Evolutionary conservation across 2,797 vertebrate species (phyloP).

Genomic region (Chloroceryle inda): DNA sequence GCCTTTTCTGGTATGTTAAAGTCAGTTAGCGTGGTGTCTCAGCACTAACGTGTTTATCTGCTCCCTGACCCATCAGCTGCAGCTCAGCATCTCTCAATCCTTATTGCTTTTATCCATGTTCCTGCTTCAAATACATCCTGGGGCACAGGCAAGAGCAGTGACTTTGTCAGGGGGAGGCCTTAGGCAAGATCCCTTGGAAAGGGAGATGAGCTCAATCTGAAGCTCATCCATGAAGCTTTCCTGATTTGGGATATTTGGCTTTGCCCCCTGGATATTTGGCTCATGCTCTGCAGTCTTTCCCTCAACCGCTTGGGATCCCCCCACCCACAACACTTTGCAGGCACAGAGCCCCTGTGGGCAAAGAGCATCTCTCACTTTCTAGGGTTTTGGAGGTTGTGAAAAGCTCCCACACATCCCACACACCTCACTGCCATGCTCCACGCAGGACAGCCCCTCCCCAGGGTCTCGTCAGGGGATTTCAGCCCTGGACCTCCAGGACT

Average conservation of each 20-base stretch:
- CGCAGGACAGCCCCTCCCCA: accelerated
- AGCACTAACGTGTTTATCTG: neutral
- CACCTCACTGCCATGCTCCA: accelerated
- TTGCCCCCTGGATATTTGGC: neutral
- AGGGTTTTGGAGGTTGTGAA: neutral
- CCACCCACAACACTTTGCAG: neutral
- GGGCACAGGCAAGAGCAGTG: neutral
- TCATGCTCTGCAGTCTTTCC: neutral
- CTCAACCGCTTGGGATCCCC: neutral
- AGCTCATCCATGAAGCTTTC: neutral
- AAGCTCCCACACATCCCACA: neutral
- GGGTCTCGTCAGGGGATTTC: neutral
- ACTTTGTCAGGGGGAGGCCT: neutral
- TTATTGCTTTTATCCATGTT: neutral
- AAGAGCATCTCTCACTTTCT: neutral
- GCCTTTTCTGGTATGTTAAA: neutral
- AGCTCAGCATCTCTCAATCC: neutral
- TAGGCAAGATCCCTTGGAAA: neutral
- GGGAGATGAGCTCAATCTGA: neutral
- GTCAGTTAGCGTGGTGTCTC: neutral
- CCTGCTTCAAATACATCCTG: neutral
- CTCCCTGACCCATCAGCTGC: neutral
- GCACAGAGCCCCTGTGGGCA: neutral
- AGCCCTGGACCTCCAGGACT: neutral
- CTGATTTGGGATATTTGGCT: neutral